Base-by-base conservation (phyloP, 2,113 vertebrate species). In the Vulpes vulpes region DNA sequence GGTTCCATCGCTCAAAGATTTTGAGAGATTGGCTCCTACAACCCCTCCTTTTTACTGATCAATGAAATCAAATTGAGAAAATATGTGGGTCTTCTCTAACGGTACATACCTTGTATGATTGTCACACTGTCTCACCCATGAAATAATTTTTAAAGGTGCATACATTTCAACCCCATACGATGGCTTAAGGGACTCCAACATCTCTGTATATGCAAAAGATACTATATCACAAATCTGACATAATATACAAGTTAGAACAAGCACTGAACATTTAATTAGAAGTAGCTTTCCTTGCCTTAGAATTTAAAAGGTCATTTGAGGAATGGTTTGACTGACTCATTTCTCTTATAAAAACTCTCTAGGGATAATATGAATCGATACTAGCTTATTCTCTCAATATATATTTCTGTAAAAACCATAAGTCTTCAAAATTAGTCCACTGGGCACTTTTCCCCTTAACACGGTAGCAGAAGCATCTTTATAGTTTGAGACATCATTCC, bases 241-340 rank as follows among this genome's bases (percentile, higher is more conserved):
- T 27, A 59, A 51, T 65, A 53, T 8, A 35, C 10, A 69, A 74
- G 57, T 82, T 80, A 94, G 23, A 87, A 60, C 20, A 94, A 95
- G 79, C 22, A 89, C 43, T 19, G 27, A 9, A 67, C n/a, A 62
- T 27, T 94, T 92, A 76, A 85, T 59, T 82, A 94, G 38, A 94
- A 88, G 85, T 53, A 71, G 59, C 22, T 86, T 76, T 82, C 78
- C 25, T 60, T 51, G 9, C 27, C 5, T 80, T 92, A 76, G 59
- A 94, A 88, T 85, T 67, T 79, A n/a, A 91, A 95, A 97, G 80
- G 65, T 91, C 91, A 76, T 65, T 43, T 90, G 25, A 94, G 78
- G 27, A 84, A 88, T 94, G 76, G 89, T 27, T 51, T 83, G 57
- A 88, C 32, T 20, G 43, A 92, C 57, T 94, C 38, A 69, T 80